These are phyloP conservation scores for Chinchilla lanigera DNA, from an alignment of 2,113 vertebrate species.

Conservation along the genomic window DNA sequence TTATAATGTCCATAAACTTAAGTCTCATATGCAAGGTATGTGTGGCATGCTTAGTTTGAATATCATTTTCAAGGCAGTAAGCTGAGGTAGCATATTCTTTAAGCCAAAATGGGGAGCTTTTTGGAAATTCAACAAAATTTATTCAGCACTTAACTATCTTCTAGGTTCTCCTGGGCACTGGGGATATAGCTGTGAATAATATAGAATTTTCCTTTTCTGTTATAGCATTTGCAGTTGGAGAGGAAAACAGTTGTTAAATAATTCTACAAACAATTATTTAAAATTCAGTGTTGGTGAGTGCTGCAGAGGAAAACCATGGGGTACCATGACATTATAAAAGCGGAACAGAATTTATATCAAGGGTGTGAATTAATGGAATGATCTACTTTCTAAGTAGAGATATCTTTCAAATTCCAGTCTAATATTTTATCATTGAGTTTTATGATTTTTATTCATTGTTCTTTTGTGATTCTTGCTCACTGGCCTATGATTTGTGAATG, in stretches of 20 bases:
- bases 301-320: constrained; percentile 10
- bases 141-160: constrained; percentile 19
- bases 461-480: background rate
- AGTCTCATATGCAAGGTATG: constrained; percentile 14
- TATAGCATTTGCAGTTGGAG: background rate
- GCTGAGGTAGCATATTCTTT: background rate
- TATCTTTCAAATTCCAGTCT: constrained; percentile 7
- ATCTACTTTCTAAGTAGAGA: background rate
- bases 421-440: constrained; percentile 48
- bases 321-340: constrained; percentile 48
- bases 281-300: background rate
- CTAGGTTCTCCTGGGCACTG: constrained; percentile 13
- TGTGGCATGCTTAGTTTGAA: constrained; percentile 10
- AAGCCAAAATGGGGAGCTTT: constrained; percentile 8
- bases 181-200: constrained; percentile 3
- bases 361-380: constrained; percentile 1
- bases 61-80: constrained; percentile 36
- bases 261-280: constrained; percentile 53
- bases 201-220: constrained; percentile 26
- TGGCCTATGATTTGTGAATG: constrained; percentile 22
- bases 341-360: background rate
- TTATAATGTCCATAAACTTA: constrained; percentile 22
- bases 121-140: constrained; percentile 36
- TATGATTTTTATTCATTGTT: constrained; percentile 2
- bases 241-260: constrained; percentile 40